Evolutionary conservation across 1,140 invertebrate genomes (phyloP).

Genomic region (Drosophila tani): DNA sequence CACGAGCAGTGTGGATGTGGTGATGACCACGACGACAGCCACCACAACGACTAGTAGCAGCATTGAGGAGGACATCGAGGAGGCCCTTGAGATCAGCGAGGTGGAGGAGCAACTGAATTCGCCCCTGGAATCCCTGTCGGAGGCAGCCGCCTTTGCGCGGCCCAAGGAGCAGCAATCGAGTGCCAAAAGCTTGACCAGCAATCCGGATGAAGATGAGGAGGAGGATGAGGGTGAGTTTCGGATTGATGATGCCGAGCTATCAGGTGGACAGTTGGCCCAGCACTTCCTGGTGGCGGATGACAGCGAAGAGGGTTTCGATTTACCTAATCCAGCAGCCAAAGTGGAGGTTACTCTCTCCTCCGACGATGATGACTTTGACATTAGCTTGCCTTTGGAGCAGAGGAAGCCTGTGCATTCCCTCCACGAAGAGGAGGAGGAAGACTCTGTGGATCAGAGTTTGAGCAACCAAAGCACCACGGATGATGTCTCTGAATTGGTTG

Average conservation of each 20-base stretch:
- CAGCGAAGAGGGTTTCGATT: conserved; percentile 33
- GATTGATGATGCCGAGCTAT: conserved; percentile 76
- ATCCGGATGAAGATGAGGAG: conserved; percentile 35
- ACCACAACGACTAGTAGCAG: conserved; percentile 67
- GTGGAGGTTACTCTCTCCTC: conserved; percentile 21
- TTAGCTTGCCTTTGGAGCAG: conserved; percentile 60
- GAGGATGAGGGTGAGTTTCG: conserved; percentile 61
- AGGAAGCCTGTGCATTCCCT: conserved; percentile 58
- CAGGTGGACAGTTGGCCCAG: conserved; percentile 74
- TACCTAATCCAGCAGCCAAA: conserved; percentile 21
- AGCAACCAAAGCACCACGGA: conserved; percentile 78
- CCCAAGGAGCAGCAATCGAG: conserved; percentile 43
- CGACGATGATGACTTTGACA: conserved; percentile 68
- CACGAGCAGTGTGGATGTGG: conserved; percentile 43
- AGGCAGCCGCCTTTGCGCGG: conserved; percentile 44
- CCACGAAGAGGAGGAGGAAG: conserved; percentile 52
- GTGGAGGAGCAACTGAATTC: conserved; percentile 60
- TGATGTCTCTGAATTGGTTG: conserved; percentile 77
- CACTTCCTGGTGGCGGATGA: conserved; percentile 70
- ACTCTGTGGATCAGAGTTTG: conserved; percentile 39
- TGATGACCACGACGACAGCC: conserved; percentile 24
- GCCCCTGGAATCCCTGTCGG: conserved; percentile 47
- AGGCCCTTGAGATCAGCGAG: conserved; percentile 77
- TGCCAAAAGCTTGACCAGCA: conserved; percentile 61
- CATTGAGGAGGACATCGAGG: conserved; percentile 83